Evolutionary conservation across 1,140 invertebrate species (phyloP), one percentile per base, ranked within the genome.

Genomic region (Drosophila oshimai): DNA sequence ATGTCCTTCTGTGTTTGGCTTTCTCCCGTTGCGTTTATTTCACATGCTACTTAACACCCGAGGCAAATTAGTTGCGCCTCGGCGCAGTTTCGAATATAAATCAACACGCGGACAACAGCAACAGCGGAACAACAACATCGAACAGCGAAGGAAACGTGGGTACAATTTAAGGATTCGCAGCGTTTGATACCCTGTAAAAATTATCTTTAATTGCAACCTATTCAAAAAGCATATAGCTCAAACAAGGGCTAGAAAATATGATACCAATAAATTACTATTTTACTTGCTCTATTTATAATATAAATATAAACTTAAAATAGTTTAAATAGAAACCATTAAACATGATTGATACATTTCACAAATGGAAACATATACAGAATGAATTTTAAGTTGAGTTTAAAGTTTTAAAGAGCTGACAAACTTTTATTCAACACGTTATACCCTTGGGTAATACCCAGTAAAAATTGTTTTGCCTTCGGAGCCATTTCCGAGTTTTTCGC

Each of bases 11-110:
- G 51, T 41, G 54, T 42, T 61, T 58, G 46, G 20, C 41, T 54
- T 55, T 57, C 45, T 6, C 64, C 62, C 29, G 26, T 65, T 26
- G 28, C 61, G 41, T 69, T 69, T 69, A 57, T 57, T 74, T 74
- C 69, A 54, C 70, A 74, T 74, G 81, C 81, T 80, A 80, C 80
- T 86, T 86, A 86, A 73, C 80, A 87, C 80, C 73, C 75, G 81
- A 51, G 71, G 81, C 81, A 87, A 86, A 86, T 86, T 86, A 86
- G 80, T 73, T 86, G 80, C 80, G 80, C 78, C 79, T 73, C 69
- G 49, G 64, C 76, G 58, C 73, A 69, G 74, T 64, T 83, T 76
- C 62, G 61, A 69, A 70, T 60, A 86, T 84, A 84, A 86, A 86
- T 86, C 80, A 80, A 87, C 61, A 55, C 65, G 68, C 70, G 58